A percentile compares a stretch with the other conserved stretches of the same genome.
Conservation (phyloP, 2,888 invertebrate genomes). For the Zonitis immaculata region DNA sequence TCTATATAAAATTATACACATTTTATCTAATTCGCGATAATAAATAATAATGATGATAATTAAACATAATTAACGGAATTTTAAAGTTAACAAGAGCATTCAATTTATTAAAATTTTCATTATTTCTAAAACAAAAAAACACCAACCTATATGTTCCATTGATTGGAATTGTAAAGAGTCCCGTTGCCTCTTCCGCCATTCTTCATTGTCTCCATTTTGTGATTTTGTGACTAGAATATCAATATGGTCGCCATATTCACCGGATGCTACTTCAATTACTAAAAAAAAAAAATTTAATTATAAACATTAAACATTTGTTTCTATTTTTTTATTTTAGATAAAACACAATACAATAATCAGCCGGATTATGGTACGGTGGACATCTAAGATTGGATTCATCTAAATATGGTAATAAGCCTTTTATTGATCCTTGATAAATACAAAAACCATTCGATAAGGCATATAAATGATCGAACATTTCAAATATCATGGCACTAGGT, state of each 20-base stretch:
- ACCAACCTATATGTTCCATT: conserved; percentile 45
- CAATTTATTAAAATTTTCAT: conserved; percentile 1
- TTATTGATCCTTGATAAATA: conserved; percentile 74
- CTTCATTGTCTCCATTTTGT: conserved; percentile 57
- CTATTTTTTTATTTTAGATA: neutral
- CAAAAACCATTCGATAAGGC: conserved; percentile 75
- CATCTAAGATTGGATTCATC: conserved; percentile 66
- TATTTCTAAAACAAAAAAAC: conserved; percentile 5
- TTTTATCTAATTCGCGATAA: no score
- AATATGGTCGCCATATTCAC: conserved; percentile 64
- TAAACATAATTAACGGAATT: no score
- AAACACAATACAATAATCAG: conserved; percentile 47
- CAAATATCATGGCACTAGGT: conserved; percentile 79
- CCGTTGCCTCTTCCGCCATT: conserved; percentile 51
- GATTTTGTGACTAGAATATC: conserved; percentile 57
- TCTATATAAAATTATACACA: no score
- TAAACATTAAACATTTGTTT: neutral
- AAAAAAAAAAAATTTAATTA: conserved; percentile 26
- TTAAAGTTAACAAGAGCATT: no score
- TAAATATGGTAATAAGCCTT: conserved; percentile 72
- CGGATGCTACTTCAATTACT: conserved; percentile 79
- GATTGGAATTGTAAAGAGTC: conserved; percentile 45
- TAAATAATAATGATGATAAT: no score
- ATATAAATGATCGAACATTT: conserved; percentile 86
- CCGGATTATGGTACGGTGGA: conserved; percentile 86